Conservation (phyloP, 2,888 invertebrate species). For the Pandemis cinnamomeana region DNA sequence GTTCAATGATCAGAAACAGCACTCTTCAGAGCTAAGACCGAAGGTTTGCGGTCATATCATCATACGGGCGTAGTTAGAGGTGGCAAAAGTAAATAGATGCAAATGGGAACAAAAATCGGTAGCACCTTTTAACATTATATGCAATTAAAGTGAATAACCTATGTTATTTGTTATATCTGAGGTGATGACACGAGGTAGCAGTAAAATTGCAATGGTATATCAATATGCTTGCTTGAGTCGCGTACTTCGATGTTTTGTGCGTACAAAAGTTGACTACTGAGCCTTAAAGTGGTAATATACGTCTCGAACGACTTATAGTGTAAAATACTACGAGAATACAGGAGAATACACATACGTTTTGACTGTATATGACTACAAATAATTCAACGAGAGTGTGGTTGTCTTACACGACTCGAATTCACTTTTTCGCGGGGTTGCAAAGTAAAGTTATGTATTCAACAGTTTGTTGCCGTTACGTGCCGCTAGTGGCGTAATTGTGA, state of each 20-base stretch:
- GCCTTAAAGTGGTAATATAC: too few species aligned
- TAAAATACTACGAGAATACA: too few species aligned
- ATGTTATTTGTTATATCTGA: constrained; percentile 1
- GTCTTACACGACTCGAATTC: too few species aligned
- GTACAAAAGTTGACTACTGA: not conserved
- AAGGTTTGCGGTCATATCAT: constrained; percentile 70
- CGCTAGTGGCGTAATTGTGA: too few species aligned
- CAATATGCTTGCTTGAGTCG: not conserved
- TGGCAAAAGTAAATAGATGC: constrained; percentile 34
- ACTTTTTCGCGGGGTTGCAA: too few species aligned
- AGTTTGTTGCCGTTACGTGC: too few species aligned
- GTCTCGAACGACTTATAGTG: too few species aligned
- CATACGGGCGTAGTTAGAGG: constrained; percentile 36
- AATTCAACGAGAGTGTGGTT: too few species aligned
- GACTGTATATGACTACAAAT: too few species aligned
- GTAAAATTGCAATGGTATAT: not conserved
- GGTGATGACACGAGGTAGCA: not conserved
- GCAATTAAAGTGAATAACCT: constrained; percentile 1
- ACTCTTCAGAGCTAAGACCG: constrained; percentile 78
- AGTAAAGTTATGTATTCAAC: too few species aligned
- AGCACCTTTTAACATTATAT: constrained; percentile 17
- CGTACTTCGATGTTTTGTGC: not conserved
- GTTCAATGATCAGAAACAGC: constrained; percentile 81
- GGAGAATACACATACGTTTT: too few species aligned
- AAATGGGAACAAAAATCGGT: constrained; percentile 23